phyloP scores from a whole-genome alignment of 92 coral and sea anemone species.

The Pocillopora meandrina region DNA sequence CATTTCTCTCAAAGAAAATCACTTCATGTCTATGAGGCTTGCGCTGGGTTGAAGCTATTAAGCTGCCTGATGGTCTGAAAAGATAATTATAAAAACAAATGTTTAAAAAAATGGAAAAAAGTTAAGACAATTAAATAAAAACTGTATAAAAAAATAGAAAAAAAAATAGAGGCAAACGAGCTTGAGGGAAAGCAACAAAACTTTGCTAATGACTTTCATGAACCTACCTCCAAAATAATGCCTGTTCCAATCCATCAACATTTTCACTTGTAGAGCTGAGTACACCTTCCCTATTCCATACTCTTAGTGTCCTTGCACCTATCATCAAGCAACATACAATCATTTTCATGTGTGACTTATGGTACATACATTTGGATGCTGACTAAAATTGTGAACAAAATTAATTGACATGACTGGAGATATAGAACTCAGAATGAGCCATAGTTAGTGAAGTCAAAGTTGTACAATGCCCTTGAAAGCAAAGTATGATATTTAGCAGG shows the following conservation, averaged over 20 bases:
- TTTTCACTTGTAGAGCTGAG: constrained; percentile 82
- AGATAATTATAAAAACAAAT: background rate
- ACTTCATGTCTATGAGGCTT: constrained; percentile 91
- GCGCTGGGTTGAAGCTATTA: constrained; percentile 90
- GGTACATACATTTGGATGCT: too few relatives aligned
- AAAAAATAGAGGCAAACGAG: background rate
- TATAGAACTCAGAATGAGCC: too few relatives aligned
- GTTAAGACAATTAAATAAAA: background rate
- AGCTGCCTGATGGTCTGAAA: constrained; percentile 91
- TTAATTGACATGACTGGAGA: too few relatives aligned
- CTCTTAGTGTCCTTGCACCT: constrained; percentile 85
- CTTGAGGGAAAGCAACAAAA: background rate
- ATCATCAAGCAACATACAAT: background rate
- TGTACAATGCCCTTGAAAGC: too few relatives aligned
- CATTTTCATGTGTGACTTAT: background rate
- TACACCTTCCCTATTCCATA: constrained; percentile 92
- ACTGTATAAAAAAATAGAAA: background rate
- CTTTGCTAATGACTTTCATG: background rate
- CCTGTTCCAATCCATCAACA: constrained; percentile 86
- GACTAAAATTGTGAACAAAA: too few relatives aligned
- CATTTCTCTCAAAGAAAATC: constrained; percentile 93
- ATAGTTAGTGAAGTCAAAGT: too few relatives aligned
- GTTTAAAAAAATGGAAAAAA: background rate
- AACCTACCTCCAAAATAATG: constrained; percentile 88
- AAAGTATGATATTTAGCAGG: background rate